phyloP scores from a whole-genome alignment of 2,888 invertebrate genomes.

The Odontocerum albicorne region DNA sequence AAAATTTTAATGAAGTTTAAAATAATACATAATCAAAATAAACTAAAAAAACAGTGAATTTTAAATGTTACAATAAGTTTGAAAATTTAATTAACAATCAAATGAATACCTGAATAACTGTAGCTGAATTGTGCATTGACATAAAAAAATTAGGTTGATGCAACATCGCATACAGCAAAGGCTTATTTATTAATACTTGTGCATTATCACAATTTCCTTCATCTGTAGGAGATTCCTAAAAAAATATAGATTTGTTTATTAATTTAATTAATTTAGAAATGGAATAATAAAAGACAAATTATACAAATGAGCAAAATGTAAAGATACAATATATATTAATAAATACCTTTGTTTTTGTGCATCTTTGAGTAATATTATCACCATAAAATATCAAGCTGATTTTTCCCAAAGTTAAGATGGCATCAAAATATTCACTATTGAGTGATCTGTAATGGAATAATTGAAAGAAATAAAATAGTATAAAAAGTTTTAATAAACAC shows the following conservation, averaged over 20 bases:
- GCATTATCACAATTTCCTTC: too few species aligned
- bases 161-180: slow-evolving; percentile 45
- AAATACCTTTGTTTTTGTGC: not conserved
- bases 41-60: too few species aligned
- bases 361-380: slow-evolving; percentile 1
- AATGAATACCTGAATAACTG: slow-evolving; percentile 21
- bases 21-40: too few species aligned
- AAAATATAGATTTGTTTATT: not conserved
- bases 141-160: slow-evolving; percentile 52
- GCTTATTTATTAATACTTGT: too few species aligned
- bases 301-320: not conserved
- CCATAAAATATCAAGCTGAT: slow-evolving; percentile 41
- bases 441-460: too few species aligned
- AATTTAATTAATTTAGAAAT: not conserved
- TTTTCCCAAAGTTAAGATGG: slow-evolving; percentile 50
- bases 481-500: too few species aligned
- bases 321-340: not conserved
- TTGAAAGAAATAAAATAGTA: too few species aligned
- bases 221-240: not conserved
- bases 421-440: slow-evolving; percentile 45
- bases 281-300: not conserved
- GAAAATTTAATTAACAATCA: too few species aligned
- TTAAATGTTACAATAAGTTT: too few species aligned
- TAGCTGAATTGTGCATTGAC: slow-evolving; percentile 17
- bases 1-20: too few species aligned